phyloP scores from a whole-genome alignment of 2,888 invertebrate genomes.

The Temnothorax unifasciatus region DNA sequence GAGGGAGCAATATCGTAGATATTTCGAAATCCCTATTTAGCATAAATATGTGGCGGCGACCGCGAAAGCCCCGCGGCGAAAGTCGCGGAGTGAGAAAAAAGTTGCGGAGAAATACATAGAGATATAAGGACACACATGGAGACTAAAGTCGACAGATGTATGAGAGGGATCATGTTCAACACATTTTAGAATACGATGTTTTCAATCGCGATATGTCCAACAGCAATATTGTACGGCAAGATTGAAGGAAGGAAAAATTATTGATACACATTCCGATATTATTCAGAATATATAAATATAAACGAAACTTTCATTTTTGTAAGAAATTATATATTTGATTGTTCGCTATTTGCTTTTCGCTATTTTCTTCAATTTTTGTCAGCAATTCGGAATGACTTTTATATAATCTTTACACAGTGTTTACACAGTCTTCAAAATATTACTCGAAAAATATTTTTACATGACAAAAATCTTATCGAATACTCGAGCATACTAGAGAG shows the following conservation, averaged over 20 bases:
- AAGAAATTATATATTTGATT: neutral
- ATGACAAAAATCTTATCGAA: neutral
- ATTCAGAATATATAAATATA: neutral
- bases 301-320: neutral
- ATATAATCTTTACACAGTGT: neutral
- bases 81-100: conserved; percentile 50
- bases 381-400: neutral
- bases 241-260: neutral
- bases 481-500: too few species aligned
- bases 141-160: conserved; percentile 1
- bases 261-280: neutral
- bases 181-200: neutral
- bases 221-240: neutral
- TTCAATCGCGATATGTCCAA: neutral
- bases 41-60: conserved; percentile 79
- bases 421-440: neutral
- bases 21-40: conserved; percentile 83
- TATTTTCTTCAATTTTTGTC: neutral
- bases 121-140: neutral
- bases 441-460: neutral
- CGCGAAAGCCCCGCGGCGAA: conserved; percentile 67
- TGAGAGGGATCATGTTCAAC: neutral
- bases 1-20: conserved; percentile 74
- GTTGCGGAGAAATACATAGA: conserved; percentile 18
- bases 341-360: neutral